A percentile compares a stretch with the other conserved stretches of the same genome.
Evolutionary conservation across 2,888 invertebrate genomes (phyloP).

Genomic region (Diaperis boleti): DNA sequence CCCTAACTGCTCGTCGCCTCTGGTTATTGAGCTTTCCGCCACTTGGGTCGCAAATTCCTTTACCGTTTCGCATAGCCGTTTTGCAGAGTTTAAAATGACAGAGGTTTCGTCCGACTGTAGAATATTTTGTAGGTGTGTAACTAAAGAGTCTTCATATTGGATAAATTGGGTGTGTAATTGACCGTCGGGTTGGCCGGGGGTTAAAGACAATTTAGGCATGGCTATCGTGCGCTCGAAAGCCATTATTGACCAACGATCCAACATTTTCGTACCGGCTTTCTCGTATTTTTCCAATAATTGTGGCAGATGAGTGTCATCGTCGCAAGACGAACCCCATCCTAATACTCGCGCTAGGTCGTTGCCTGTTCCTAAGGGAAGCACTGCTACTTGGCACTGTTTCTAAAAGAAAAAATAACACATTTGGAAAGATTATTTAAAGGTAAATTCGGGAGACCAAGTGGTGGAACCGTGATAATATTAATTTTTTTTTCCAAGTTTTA

Average conservation of each 20-base stretch:
- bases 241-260: conserved; percentile 98
- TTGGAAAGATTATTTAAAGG: neutral
- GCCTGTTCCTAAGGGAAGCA: conserved; percentile 95
- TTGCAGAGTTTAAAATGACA: conserved; percentile 79
- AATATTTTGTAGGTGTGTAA: conserved; percentile 86
- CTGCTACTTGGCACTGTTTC: conserved; percentile 95
- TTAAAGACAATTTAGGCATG: conserved; percentile 68
- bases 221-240: conserved; percentile 85
- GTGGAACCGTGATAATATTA: too few relatives aligned
- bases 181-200: conserved; percentile 67
- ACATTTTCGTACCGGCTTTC: conserved; percentile 96
- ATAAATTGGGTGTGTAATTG: conserved; percentile 71
- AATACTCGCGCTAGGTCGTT: conserved; percentile 95
- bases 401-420: conserved; percentile 60
- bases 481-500: too few relatives aligned
- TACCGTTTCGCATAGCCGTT: conserved; percentile 82
- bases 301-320: conserved; percentile 93
- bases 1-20: conserved; percentile 73
- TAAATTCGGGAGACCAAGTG: too few relatives aligned
- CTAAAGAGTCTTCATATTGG: conserved; percentile 82
- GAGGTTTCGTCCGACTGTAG: conserved; percentile 84
- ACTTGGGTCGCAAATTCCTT: conserved; percentile 79
- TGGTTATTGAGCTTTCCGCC: conserved; percentile 70
- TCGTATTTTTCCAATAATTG: conserved; percentile 94
- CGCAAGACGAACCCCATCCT: conserved; percentile 97